These are phyloP conservation scores for Cecropterus lyciades DNA, from an alignment of 1,140 invertebrate species.

Conservation along the genomic window DNA sequence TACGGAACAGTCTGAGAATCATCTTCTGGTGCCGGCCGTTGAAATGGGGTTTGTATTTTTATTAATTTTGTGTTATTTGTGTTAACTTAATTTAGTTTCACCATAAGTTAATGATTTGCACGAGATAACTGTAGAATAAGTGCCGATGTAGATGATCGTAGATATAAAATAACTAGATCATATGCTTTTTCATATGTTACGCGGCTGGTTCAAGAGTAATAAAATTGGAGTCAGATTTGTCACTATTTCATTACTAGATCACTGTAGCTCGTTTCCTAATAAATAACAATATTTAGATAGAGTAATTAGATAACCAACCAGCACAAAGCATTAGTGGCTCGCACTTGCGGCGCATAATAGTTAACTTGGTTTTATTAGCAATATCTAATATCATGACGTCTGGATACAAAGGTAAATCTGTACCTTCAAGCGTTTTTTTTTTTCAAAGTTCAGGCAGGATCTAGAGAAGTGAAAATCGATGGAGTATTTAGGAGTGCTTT, in stretches of 20 bases:
- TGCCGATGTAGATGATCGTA: background rate
- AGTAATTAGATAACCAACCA: slow-evolving; percentile 3
- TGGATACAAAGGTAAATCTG: too few relatives aligned
- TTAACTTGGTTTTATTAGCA: slow-evolving; percentile 8
- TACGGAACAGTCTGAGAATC: slow-evolving; percentile 58
- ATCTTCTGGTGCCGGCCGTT: slow-evolving; percentile 60
- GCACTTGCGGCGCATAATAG: slow-evolving; percentile 16
- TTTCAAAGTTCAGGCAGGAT: too few relatives aligned
- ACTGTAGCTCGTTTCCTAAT: slow-evolving; percentile 15
- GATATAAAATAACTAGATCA: background rate
- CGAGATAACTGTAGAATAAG: background rate
- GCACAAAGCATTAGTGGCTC: slow-evolving; percentile 42
- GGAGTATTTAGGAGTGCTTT: too few relatives aligned
- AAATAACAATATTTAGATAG: slow-evolving; percentile 3
- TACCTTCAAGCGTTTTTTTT: too few relatives aligned
- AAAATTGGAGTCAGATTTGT: background rate
- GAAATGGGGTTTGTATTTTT: slow-evolving; percentile 76
- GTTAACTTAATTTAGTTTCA: background rate
- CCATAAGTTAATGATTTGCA: background rate
- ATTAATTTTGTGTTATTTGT: background rate
- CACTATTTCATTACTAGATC: background rate
- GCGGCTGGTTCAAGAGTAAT: background rate
- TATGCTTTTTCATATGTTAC: background rate
- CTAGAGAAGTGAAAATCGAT: too few relatives aligned
- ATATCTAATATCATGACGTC: too few relatives aligned